Evolutionary conservation across 2,888 invertebrate species (phyloP), one percentile per base, ranked within the genome.

Genomic region (Tachina fera): DNA sequence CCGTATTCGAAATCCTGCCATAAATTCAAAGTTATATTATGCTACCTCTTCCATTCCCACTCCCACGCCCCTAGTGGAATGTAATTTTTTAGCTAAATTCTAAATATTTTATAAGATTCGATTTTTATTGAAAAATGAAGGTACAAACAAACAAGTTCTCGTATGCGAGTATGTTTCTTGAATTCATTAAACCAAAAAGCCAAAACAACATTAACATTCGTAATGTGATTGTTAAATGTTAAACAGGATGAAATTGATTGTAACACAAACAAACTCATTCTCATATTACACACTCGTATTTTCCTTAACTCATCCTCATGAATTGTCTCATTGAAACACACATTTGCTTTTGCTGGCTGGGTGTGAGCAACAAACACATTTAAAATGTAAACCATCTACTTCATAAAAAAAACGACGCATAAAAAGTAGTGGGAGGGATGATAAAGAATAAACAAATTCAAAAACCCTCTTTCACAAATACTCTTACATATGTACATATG

Each of bases 101-200:
- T 92, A 91, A 92, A 92, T 92, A 91, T 92, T 92, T 92, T 89
- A 92, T 91, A 91, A 91, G 92, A 90, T 91, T 91, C 90, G 91
- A 91, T 92, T 91, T 90, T 90, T 87, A 90, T 89, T 89, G 87
- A 76, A 84, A 67, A 80, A 72, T 65, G 53, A 63, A 5, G 71
- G 56, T 47, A 60, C 22, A n/a, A 1, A 60, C 22, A n/a, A 1
- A 13, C n/a, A n/a, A 11, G 13, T 31, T 31, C 31, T 31, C 31
- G 31, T 19, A 6, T 43, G 13, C 49, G 8, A 9, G 49, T n/a
- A 22, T 49, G 22, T 60, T 22, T 65, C 47, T 39, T 19, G 16
- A 60, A 65, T 83, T 71, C 51, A 83, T 77, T 56, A 41, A 63
- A 81, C 65, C 45, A 67, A 78, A 77, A 75, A 75, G 68, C 70